These are phyloP conservation scores for Frankliniella fusca DNA, from an alignment of 2,888 invertebrate species.

Conservation along the genomic window DNA sequence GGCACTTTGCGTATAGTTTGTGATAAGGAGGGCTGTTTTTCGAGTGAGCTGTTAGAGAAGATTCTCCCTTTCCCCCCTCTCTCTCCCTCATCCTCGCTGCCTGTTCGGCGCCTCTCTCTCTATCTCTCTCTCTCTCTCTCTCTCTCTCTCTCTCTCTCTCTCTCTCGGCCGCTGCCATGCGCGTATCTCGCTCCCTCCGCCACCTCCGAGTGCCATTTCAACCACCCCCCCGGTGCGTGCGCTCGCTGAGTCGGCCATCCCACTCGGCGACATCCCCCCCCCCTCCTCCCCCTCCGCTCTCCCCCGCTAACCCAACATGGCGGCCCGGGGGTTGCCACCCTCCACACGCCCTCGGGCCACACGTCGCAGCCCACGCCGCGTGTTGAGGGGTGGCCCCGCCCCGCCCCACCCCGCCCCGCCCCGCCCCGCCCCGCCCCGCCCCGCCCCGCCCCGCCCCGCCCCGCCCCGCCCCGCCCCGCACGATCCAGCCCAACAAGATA, in stretches of 20 bases:
- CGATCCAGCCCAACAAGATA: too few species aligned
- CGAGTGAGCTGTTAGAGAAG: not conserved
- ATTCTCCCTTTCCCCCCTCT: not conserved
- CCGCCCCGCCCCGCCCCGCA: too few species aligned
- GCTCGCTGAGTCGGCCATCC: not conserved
- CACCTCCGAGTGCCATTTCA: conserved; percentile 9
- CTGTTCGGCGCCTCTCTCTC: not conserved
- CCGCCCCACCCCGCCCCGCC: not conserved
- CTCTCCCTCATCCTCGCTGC: not conserved
- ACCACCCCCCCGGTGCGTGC: not conserved
- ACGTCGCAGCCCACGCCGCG: not conserved
- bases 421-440: not conserved
- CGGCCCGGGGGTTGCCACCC: too few species aligned
- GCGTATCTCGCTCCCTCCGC: not conserved
- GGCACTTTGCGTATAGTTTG: too few species aligned
- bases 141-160: not conserved
- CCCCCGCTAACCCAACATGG: too few species aligned
- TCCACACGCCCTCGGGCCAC: not conserved
- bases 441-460: not conserved
- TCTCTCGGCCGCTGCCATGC: not conserved
- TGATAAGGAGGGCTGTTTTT: too few species aligned
- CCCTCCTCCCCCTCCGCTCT: not conserved
- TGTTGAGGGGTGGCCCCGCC: not conserved
- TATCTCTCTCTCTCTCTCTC: not conserved
- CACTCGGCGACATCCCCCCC: not conserved